Percentiles rank a stretch among this genome's conserved stretches.
These are phyloP conservation scores for Brachionus sp. DNA, from an alignment of 1,140 invertebrate genomes.

Conservation along the genomic window DNA sequence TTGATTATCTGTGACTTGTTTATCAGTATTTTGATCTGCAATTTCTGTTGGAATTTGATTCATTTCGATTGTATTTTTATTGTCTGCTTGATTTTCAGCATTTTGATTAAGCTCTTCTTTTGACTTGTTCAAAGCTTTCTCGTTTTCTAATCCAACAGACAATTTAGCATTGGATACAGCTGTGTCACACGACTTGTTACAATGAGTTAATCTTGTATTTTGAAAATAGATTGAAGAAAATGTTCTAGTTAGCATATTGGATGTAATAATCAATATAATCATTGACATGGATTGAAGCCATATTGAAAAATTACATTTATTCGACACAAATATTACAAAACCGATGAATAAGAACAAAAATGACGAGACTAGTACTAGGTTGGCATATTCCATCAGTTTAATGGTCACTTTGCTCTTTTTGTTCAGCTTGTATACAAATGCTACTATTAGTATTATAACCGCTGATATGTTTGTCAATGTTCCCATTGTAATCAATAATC, in stretches of 20 bases:
- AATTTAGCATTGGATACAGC: conserved; percentile 26
- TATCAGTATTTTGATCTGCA: neutral
- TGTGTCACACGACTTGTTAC: conserved; percentile 10
- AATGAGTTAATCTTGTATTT: conserved; percentile 16
- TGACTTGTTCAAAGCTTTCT: neutral
- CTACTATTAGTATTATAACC: neutral
- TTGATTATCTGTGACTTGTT: neutral
- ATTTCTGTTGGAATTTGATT: neutral
- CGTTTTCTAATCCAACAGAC: neutral
- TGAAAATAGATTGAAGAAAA: conserved; percentile 38
- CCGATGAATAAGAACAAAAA: conserved; percentile 10
- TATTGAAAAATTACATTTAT: conserved; percentile 10
- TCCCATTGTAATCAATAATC: neutral
- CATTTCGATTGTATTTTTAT: conserved; percentile 9
- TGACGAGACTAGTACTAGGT: neutral
- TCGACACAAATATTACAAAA: conserved; percentile 20
- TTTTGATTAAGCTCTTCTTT: neutral
- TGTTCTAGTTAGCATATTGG: conserved; percentile 17
- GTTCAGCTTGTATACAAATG: conserved; percentile 24
- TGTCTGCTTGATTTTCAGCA: neutral
- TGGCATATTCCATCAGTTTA: conserved; percentile 23
- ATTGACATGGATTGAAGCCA: conserved; percentile 33
- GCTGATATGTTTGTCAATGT: neutral
- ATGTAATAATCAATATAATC: conserved; percentile 28
- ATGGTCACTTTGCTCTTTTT: neutral